These are phyloP conservation scores for Passerina amoena DNA, from an alignment of 2,113 vertebrate species.

Conservation along the genomic window DNA sequence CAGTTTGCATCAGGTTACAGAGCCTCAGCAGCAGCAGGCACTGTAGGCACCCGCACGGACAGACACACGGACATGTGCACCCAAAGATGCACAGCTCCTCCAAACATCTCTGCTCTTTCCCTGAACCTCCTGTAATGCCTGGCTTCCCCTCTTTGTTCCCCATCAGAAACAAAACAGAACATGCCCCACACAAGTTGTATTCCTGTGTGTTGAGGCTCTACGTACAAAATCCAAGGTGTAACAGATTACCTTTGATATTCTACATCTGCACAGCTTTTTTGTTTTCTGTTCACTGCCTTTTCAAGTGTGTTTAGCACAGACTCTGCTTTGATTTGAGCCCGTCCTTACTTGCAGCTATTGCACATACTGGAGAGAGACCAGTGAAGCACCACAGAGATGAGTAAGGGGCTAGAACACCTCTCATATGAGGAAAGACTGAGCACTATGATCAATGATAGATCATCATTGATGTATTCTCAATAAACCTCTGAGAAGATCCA, in stretches of 20 bases:
- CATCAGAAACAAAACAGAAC: not conserved
- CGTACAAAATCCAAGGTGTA: not conserved
- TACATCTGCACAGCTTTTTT: not conserved
- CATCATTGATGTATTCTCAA: not conserved
- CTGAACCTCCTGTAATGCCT: not conserved
- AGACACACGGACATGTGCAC: not conserved
- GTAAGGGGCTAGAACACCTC: not conserved
- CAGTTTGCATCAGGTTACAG: slow-evolving; percentile 50
- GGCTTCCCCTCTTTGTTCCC: not conserved
- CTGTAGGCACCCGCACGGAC: not conserved
- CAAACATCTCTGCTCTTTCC: not conserved
- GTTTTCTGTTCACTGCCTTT: not conserved
- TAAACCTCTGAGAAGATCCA: not conserved
- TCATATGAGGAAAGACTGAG: not conserved
- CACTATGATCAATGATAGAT: not conserved
- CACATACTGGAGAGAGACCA: not conserved
- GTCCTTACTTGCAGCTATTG: not conserved
- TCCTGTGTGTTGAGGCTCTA: not conserved
- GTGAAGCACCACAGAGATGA: not conserved
- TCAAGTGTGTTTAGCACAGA: not conserved
- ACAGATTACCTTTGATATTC: not conserved
- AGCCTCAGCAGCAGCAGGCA: not conserved
- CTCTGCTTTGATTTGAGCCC: not conserved
- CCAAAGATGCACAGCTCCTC: not conserved
- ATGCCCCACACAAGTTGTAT: not conserved